These are phyloP conservation scores for Lagodon rhomboides DNA, from an alignment of 2,797 vertebrate genomes.

Conservation along the genomic window DNA sequence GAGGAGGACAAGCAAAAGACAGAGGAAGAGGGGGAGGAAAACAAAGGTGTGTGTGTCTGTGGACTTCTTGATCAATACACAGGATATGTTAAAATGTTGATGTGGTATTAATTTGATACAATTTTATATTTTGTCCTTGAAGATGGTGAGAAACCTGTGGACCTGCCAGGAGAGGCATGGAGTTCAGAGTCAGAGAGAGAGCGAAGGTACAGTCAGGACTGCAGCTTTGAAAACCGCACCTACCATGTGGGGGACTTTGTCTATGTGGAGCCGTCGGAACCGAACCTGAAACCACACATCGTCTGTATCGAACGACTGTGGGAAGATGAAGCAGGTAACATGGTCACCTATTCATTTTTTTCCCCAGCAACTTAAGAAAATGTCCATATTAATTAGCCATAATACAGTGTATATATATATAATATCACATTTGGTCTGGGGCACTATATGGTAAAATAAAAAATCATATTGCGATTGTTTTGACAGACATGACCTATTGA, in stretches of 20 bases:
- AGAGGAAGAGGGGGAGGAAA: slow-evolving; percentile 91
- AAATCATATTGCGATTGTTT: too few relatives aligned
- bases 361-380: not conserved
- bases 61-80: not conserved
- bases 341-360: not conserved
- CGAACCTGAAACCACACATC: slow-evolving; percentile 94
- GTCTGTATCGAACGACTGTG: slow-evolving; percentile 97
- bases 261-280: slow-evolving; percentile 94
- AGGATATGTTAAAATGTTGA: not conserved
- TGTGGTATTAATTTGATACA: slow-evolving; percentile 5
- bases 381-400: not conserved
- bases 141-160: slow-evolving; percentile 90
- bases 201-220: slow-evolving; percentile 92
- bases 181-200: slow-evolving; percentile 85
- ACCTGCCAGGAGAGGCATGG: slow-evolving; percentile 86
- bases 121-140: slow-evolving; percentile 25
- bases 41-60: slow-evolving; percentile 85
- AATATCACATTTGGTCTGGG: too few relatives aligned
- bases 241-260: slow-evolving; percentile 97
- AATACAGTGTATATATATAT: too few relatives aligned
- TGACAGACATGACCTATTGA: too few relatives aligned
- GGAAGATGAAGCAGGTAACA: slow-evolving; percentile 93
- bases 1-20: slow-evolving; percentile 95
- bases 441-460: too few relatives aligned
- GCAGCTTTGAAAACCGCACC: slow-evolving; percentile 94